phyloP scores from a whole-genome alignment of 2,888 invertebrate species.

The Eilema depressum region DNA sequence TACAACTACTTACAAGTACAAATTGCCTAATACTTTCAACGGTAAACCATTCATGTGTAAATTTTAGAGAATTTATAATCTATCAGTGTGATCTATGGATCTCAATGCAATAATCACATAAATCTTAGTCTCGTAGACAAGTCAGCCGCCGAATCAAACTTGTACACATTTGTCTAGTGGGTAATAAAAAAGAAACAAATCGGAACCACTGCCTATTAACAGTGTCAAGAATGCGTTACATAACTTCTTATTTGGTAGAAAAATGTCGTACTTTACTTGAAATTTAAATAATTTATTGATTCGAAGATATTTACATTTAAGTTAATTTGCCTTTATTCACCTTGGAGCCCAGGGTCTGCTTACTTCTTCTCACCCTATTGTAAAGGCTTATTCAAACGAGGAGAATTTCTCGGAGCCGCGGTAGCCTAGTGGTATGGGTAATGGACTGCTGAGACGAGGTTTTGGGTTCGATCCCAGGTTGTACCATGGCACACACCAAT shows the following conservation, averaged over 20 bases:
- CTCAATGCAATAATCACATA: constrained; percentile 14
- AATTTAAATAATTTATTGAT: neutral
- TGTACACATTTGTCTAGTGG: constrained; percentile 19
- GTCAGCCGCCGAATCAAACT: neutral
- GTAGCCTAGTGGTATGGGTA: too few species aligned
- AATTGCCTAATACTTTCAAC: constrained; percentile 4
- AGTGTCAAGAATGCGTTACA: constrained; percentile 14
- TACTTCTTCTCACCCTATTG: too few species aligned
- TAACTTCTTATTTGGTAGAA: neutral
- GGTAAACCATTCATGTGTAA: constrained; percentile 10
- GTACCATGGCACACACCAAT: too few species aligned
- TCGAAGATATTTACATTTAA: too few species aligned
- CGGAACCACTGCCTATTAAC: constrained; percentile 2
- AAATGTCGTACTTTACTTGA: neutral
- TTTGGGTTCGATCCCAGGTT: too few species aligned
- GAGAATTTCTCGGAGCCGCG: too few species aligned
- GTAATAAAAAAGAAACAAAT: constrained; percentile 21
- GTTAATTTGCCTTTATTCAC: too few species aligned
- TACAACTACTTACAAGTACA: neutral
- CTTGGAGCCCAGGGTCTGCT: too few species aligned
- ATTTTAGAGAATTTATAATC: constrained; percentile 4
- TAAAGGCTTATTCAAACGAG: too few species aligned
- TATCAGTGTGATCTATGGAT: constrained; percentile 14
- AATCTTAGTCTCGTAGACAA: constrained; percentile 7
- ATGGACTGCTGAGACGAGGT: too few species aligned